Percentiles rank a stretch among this genome's conserved stretches.
Evolutionary conservation across 1,140 invertebrate species (phyloP).

Genomic region (Solen grandis): DNA sequence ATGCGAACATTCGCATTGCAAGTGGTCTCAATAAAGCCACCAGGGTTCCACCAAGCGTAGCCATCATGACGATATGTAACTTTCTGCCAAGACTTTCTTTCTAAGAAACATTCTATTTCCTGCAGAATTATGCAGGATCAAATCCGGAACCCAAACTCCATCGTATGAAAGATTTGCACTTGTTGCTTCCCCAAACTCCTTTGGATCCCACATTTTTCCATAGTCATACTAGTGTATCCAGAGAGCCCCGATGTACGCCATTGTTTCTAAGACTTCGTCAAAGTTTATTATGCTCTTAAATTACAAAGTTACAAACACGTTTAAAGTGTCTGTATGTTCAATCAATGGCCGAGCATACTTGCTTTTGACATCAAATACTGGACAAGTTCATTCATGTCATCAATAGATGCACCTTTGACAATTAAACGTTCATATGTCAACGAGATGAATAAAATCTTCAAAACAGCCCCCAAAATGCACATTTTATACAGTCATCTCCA

Average conservation of each 20-base stretch:
- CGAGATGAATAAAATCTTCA: no score
- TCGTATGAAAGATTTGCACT: background rate
- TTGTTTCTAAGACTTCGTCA: conserved; percentile 34
- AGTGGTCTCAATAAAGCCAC: background rate
- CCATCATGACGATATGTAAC: background rate
- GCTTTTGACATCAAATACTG: no score
- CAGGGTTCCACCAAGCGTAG: background rate
- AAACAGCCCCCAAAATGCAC: no score
- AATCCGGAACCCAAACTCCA: conserved; percentile 7
- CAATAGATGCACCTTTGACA: no score
- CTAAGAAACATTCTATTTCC: background rate
- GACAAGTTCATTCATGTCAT: no score
- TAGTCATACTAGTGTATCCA: conserved; percentile 2
- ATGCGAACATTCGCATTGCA: conserved; percentile 3
- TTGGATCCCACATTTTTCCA: conserved; percentile 28
- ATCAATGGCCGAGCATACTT: conserved; percentile 16
- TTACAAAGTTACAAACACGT: background rate
- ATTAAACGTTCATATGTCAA: no score
- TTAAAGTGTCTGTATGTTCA: conserved; percentile 5
- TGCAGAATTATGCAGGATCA: background rate
- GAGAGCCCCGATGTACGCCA: conserved; percentile 22
- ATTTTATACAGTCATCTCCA: no score
- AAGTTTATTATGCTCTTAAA: conserved; percentile 32
- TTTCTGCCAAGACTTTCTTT: background rate
- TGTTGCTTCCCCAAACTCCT: background rate